Evolutionary conservation across 2,888 invertebrate genomes (phyloP), one percentile per base, ranked within the genome.

Genomic region (Unio delphinus): DNA sequence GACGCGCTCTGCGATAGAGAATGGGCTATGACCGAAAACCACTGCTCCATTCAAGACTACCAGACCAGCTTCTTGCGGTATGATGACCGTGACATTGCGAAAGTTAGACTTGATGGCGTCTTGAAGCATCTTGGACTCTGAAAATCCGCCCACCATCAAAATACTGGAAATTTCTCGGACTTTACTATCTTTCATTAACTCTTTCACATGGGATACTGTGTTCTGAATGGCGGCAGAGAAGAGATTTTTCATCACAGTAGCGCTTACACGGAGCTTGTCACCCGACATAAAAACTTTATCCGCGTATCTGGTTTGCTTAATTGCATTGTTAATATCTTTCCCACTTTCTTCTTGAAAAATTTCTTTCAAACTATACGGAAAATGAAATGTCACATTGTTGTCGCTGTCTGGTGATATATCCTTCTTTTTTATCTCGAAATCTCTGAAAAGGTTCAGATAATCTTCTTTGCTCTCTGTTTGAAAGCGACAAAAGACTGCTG

Each of bases 141-240:
- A 70, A 60, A 75, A 75, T 5, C 75, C 75, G 4, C 75, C 75
- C 5, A 75, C 74, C 72, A 74, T 73, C 34, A 73, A 61, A 20
- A 73, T 73, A 5, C 65, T 73, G 26, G 62, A 17, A 8, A 65
- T 68, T 28, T 63, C 68, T 4, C 23, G 23, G 30, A 67, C 58
- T 30, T 67, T 65, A 1, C 55, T 55, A 59, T 68, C 62, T n/a
- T 56, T 63, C 26, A 73, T 26, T 4, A 73, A 23, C 18, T 68
- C 61, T 57, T 54, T 62, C 11, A 73, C 45, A 54, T 73, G 73
- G 11, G 57, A 56, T 15, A 70, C 54, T n/a, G 67, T 73, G 20
- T 73, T 61, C 1, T 57, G 8, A 26, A 60, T 58, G 15, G 68
- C 70, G 1, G 26, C 62, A 20, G 67, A 63, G 65, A 73, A 73